phyloP scores from a whole-genome alignment of 2,113 vertebrate genomes.

The Xenus cinereus region DNA sequence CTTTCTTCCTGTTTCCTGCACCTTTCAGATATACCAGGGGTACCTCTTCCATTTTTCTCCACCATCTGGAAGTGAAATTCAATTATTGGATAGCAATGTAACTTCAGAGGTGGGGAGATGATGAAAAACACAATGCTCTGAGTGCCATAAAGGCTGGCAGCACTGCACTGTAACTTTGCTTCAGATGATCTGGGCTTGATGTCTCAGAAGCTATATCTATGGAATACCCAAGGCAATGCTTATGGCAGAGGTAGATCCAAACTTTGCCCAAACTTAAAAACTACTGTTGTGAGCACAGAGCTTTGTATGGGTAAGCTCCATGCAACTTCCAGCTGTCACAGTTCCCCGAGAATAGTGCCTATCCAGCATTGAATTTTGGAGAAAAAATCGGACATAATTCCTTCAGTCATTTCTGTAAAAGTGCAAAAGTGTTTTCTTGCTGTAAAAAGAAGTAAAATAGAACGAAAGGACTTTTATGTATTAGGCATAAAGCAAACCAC shows the following conservation, averaged over 20 bases:
- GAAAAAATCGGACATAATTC: not conserved
- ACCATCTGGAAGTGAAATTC: not conserved
- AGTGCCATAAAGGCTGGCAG: not conserved
- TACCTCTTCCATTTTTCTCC: not conserved
- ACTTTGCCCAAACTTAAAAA: not conserved
- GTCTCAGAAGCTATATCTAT: not conserved
- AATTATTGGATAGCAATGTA: not conserved
- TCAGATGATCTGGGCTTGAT: not conserved
- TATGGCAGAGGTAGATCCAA: not conserved
- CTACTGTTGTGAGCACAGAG: not conserved
- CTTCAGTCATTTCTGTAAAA: not conserved
- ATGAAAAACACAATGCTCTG: not conserved
- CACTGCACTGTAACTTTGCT: not conserved
- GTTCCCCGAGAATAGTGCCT: not conserved
- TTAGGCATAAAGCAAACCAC: not conserved
- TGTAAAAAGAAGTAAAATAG: not conserved
- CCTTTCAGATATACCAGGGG: fast-evolving
- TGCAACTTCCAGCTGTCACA: not conserved
- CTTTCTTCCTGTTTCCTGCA: not conserved
- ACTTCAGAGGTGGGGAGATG: not conserved
- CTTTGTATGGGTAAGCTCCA: not conserved
- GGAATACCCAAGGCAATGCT: not conserved
- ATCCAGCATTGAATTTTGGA: not conserved
- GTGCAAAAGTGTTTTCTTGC: not conserved
- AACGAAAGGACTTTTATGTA: not conserved